Base-by-base conservation (phyloP, 2,113 vertebrate genomes). In the Pygoscelis antarcticus region DNA sequence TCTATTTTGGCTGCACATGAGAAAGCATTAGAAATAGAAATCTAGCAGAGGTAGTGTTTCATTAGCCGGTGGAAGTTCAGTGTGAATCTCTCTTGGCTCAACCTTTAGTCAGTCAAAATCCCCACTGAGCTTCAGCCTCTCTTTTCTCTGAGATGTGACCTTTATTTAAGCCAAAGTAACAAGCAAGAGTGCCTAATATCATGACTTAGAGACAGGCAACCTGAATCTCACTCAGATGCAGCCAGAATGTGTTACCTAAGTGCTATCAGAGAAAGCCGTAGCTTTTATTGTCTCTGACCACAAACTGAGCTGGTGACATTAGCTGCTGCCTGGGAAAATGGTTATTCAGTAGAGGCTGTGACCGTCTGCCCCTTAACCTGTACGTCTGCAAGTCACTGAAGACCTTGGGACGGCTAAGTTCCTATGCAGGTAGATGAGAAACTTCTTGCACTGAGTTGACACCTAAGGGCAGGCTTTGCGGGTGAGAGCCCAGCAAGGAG, bases 381-480 rank as follows among this genome's bases (percentile, higher is more conserved):
- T 17, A 20, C 36, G 22, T 36, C 64, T 87, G 38, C 10, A 69
- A 34, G 38, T 74, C 42, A 47, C 8, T 23, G 57, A 49, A 16
- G 5, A 52, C 10, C 38, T 80, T 72, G 66, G 64, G 9, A 34
- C 1, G 4, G 36, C 17, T 46, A n/a, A 9, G 16, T 29, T 82
- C 42, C 81, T 2, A 0, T 49, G 44, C 19, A 46, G 65, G 23
- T 20, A 3, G 8, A 44, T 40, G 21, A 88, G 21, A 84, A 7
- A 16, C 7, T 57, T 81, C 12, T 42, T 44, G 6, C 29, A 16
- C 1, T 16, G 23, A 69, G 25, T 4, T 0, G 0, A 69, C 75
- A 40, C 4, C 18, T 14, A 34, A 61, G 11, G 54, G 11, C 20
- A 51, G 34, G 38, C 11, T 81, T 42, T 60, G 20, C 2, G 1